A percentile compares a stretch with the other conserved stretches of the same genome.
Evolutionary conservation across 2,113 vertebrate species (phyloP).

Genomic region (Pagrus major): DNA sequence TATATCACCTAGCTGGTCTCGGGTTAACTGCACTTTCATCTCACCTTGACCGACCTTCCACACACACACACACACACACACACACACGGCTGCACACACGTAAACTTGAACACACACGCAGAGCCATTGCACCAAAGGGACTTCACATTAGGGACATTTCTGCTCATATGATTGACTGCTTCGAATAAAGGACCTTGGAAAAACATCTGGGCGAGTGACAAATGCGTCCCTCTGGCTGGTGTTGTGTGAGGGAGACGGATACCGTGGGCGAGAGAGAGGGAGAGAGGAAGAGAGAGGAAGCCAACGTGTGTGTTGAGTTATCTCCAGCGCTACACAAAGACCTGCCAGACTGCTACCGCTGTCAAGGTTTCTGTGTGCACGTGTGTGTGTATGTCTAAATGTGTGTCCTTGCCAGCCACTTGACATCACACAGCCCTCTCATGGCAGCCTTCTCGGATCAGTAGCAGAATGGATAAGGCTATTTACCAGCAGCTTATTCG

Average conservation of each 20-base stretch:
- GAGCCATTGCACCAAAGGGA: slow-evolving; percentile 51
- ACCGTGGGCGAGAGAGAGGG: slow-evolving; percentile 1
- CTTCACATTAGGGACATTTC: slow-evolving; percentile 74
- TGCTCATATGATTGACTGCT: slow-evolving; percentile 76
- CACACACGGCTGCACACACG: slow-evolving; percentile 12
- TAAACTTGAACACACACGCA: slow-evolving; percentile 5
- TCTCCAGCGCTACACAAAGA: slow-evolving; percentile 65
- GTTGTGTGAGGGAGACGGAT: slow-evolving; percentile 68
- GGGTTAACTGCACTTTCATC: slow-evolving; percentile 62
- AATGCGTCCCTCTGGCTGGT: slow-evolving; percentile 69
- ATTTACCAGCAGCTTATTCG: slow-evolving; percentile 77
- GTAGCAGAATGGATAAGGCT: slow-evolving; percentile 75
- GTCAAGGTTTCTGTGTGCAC: slow-evolving; percentile 33
- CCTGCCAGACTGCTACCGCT: slow-evolving; percentile 56
- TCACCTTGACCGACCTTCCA: slow-evolving; percentile 74
- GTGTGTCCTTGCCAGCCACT: slow-evolving; percentile 71
- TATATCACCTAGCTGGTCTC: slow-evolving; percentile 58
- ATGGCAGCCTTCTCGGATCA: slow-evolving; percentile 71
- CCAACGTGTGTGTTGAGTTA: slow-evolving; percentile 46
- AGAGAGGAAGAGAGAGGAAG: neutral
- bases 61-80: too few species aligned
- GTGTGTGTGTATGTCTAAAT: slow-evolving; percentile 29
- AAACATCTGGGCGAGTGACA: slow-evolving; percentile 81
- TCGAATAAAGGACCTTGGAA: slow-evolving; percentile 79
- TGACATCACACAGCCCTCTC: slow-evolving; percentile 76